These are phyloP conservation scores for Micrasema longulum DNA, from an alignment of 1,140 invertebrate species.

Conservation along the genomic window DNA sequence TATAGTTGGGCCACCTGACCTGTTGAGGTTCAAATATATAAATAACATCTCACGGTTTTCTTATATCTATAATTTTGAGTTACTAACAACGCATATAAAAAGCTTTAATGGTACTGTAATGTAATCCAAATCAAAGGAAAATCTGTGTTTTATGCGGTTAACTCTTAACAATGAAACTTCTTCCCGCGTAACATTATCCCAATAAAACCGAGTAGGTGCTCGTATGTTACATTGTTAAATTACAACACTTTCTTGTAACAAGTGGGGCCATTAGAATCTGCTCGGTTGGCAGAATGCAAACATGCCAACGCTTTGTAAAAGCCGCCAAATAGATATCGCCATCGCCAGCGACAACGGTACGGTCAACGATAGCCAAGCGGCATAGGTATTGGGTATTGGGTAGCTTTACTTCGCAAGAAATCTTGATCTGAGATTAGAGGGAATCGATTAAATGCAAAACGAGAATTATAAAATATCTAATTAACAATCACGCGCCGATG, in stretches of 20 bases:
- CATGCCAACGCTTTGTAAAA: constrained; percentile 6
- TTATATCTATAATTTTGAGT: no score
- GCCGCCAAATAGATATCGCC: constrained; percentile 11
- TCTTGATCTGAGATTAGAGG: constrained; percentile 8
- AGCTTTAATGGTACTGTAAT: no score
- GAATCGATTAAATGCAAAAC: constrained; percentile 11
- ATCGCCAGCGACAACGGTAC: background rate
- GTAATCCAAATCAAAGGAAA: background rate
- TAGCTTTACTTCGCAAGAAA: background rate
- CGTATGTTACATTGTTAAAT: background rate
- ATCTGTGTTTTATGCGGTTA: background rate
- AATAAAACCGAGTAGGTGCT: background rate
- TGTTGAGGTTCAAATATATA: no score
- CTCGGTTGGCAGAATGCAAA: constrained; percentile 1
- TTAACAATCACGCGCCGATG: background rate
- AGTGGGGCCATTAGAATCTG: background rate
- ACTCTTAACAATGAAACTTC: no score
- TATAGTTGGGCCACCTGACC: no score
- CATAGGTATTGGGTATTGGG: no score
- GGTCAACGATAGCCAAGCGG: background rate
- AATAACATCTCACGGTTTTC: no score
- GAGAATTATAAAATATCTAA: background rate
- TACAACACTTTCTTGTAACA: background rate
- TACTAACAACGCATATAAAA: no score
- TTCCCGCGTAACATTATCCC: no score